Evolutionary conservation across 23 tunicate genomes (phyloP), one percentile per base, ranked within the genome.

Genomic region (Clavelina lepadiformis): DNA sequence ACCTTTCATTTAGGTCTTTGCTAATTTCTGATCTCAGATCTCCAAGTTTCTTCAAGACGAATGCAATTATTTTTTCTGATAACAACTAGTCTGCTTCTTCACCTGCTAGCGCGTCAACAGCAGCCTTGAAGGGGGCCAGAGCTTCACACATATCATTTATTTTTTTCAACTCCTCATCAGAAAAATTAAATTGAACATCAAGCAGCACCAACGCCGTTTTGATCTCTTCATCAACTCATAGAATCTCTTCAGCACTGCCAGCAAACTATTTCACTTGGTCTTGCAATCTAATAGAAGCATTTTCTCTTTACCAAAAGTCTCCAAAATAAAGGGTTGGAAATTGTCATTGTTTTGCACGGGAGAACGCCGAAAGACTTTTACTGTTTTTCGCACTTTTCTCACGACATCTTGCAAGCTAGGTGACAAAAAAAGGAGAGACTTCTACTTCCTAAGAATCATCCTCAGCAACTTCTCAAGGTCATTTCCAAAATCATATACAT

Each of bases 211-310:
- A 24, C 45, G 59, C 74, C 74, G 51, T 53, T 49, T 68, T 68
- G 33, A 68, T 68, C 67, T 68, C 61, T 51, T 68, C 67, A 20
- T 68, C 35, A 68, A 64, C 74, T 68, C 74, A 34, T 68, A 68
- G 35, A 68, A 68, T 68, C 68, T 55, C 35, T 68, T 64, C 67
- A 68, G 74, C 61, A 54, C 51, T 53, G 74, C 28, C 20, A 68
- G 35, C 35, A 68, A 54, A 68, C 74, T 68, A 18, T 68, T 68
- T 35, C 74, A 68, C 38, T 64, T 68, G n/a, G 74, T 68, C 35
- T 68, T 68, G 38, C 74, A 68, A 27, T 68, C 74, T 51, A 55
- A 68, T 24, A 68, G 74, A 68, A 68, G 74, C 59, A 68, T 49
- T 64, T 68, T 68, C 35, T 68, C 74, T 68, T 27, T 68, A 49